phyloP scores from a whole-genome alignment of 2,888 invertebrate species.

The Trissolcus japonicus region DNA sequence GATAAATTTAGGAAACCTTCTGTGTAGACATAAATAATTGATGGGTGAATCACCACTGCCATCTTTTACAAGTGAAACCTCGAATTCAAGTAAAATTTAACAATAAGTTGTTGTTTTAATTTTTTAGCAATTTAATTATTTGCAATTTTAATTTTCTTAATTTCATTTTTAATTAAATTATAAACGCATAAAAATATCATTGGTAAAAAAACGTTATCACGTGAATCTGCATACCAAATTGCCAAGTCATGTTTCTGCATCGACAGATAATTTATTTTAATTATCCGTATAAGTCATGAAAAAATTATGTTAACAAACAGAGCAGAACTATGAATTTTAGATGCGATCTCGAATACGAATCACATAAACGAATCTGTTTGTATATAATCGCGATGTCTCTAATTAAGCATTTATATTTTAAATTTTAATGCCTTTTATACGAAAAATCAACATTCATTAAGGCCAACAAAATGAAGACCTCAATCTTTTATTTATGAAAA shows the following conservation, averaged over 20 bases:
- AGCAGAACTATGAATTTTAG: constrained; percentile 51
- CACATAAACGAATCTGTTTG: constrained; percentile 41
- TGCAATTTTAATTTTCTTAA: too few species aligned
- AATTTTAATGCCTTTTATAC: constrained; percentile 15
- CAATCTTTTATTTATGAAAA: constrained; percentile 42
- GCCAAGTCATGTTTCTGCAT: constrained; percentile 20
- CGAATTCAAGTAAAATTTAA: too few species aligned
- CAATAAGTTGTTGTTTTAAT: too few species aligned
- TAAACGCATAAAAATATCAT: background rate
- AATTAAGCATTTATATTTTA: constrained; percentile 43
- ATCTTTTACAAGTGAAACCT: constrained; percentile 6
- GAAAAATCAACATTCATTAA: constrained; percentile 42
- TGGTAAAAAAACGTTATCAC: constrained; percentile 20
- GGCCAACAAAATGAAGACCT: background rate
- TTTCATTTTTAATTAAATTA: too few species aligned
- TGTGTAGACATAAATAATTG: constrained; percentile 12
- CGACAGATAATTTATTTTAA: constrained; percentile 8
- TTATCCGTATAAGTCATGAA: constrained; percentile 26
- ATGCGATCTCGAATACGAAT: constrained; percentile 23
- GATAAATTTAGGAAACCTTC: too few species aligned
- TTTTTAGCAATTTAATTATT: too few species aligned
- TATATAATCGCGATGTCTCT: constrained; percentile 23
- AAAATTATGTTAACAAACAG: constrained; percentile 44
- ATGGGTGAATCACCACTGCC: background rate
- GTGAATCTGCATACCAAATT: constrained; percentile 10